Base-by-base conservation (phyloP, 2,888 invertebrate species). In the Sminthurides aquaticus region DNA sequence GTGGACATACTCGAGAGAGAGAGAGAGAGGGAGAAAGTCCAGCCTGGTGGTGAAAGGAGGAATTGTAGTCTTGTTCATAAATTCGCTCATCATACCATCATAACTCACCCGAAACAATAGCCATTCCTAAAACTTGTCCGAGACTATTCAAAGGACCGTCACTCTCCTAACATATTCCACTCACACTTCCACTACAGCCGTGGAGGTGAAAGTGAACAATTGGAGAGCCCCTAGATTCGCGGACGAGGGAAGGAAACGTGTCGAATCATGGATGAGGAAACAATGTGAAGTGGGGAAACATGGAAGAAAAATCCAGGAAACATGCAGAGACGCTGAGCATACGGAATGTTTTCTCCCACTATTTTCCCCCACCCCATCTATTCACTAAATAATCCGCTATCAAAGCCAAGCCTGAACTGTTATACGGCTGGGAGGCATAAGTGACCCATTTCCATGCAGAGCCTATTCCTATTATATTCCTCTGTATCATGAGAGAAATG, bases 401-500 rank as follows among this genome's bases (percentile, higher is more conserved):
- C 43, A 34, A 34, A 34, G 15, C 43, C 15, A 34, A 34, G 43
- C 15, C 43, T n/a, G n/a, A 34, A 34, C 15, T 5, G 8, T 34
- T 34, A 34, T 15, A 34, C 43, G 15, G 5, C 43, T 34, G 43
- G 8, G n/a, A 34, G 8, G 43, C 18, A 29, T 64, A 71, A 69
- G 67, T 71, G 69, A 69, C 71, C 71, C 66, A 71, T 69, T 71
- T 68, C 67, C 65, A 71, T 66, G 64, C 68, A 66, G 58, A 64
- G 64, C 65, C 43, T 34, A 34, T 62, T n/a, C 60, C 57, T 60
- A 64, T 64, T 60, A 60, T 64, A 60, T 60, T 60, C 60, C 63
- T 34, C 63, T 60, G 57, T 60, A 64, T 63, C 63, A 27, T 57
- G n/a, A n/a, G n/a, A n/a, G n/a, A n/a, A n/a, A n/a, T n/a, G n/a